phyloP scores from a whole-genome alignment of 2,888 invertebrate species.

The Frankliniella fusca region DNA sequence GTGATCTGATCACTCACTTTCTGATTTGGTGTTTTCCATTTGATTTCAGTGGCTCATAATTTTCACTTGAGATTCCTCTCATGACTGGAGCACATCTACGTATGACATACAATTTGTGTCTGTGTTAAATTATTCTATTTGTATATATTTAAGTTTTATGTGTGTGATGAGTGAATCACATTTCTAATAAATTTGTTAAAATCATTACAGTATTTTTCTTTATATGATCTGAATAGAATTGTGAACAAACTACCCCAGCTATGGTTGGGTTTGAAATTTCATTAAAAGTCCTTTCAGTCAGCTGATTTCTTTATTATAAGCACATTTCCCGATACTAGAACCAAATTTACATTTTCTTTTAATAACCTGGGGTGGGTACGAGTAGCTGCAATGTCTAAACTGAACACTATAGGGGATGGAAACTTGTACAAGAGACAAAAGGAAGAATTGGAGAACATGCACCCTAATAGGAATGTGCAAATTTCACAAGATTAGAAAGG shows the following conservation, averaged over 20 bases:
- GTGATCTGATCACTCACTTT: neutral
- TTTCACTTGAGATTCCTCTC: neutral
- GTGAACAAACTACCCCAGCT: too few species aligned
- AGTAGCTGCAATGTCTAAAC: conserved; percentile 6
- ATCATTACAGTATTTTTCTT: neutral
- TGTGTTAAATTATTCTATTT: conserved; percentile 18
- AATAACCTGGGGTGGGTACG: conserved; percentile 1
- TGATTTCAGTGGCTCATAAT: neutral
- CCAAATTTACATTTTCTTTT: conserved; percentile 4
- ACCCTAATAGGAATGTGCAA: conserved; percentile 15
- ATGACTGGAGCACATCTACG: neutral
- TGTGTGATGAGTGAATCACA: neutral
- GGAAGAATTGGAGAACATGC: neutral
- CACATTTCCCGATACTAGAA: conserved; percentile 15
- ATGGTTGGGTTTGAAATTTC: neutral
- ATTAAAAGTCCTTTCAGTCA: conserved; percentile 17
- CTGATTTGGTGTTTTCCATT: neutral
- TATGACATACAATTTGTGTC: neutral
- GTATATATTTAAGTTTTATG: neutral
- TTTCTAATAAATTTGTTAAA: conserved; percentile 22
- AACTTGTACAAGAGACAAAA: neutral
- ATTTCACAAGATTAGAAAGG: conserved; percentile 3
- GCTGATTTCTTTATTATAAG: conserved; percentile 25
- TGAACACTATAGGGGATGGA: conserved; percentile 11
- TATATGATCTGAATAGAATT: neutral